Base-by-base conservation (phyloP, 2,113 vertebrate species). In the Apus apus region DNA sequence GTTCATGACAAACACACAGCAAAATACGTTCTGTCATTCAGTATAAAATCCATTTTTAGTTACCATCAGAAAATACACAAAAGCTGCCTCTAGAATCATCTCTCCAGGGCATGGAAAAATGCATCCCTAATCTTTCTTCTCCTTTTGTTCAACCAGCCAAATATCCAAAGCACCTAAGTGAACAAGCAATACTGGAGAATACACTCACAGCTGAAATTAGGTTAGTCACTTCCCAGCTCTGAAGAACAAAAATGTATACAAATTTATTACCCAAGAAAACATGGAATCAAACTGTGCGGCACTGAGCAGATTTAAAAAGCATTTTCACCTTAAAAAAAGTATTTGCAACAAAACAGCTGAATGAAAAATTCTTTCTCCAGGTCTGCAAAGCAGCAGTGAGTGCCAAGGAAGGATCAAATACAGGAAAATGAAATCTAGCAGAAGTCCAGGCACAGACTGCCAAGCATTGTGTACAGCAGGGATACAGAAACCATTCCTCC, bases 81-180 rank as follows among this genome's bases (percentile, higher is more conserved):
- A 85, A 78, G 23, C 54, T 96, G 57, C 65, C 30, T 57, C 56
- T 32, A 71, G 57, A 5, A 48, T 1, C 11, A 87, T 54, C 10
- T 79, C 76, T 92, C 27, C 71, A 66, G 58, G 70, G 66, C 58
- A 94, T 9, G 14, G 84, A 40, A 79, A 95, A 85, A 70, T 7
- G 7, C 54, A 79, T 66, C 67, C 20, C 34, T 79, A 78, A 83
- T 91, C 29, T 82, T 78, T 66, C 50, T 85, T 51, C 79, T 40
- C 40, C 27, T 91, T 90, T 70, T 68, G 40, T 65, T 94, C 74
- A 92, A 78, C 43, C 34, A 92, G 71, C 17, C 53, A 84, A 94
- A 83, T 36, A 82, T 16, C 50, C 58, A 89, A 85, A 91, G 36
- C 66, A 75, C 25, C n/a, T 27, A 53, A 86, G 30, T 53, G 64